Evolutionary conservation across 1,140 invertebrate species (phyloP), one percentile per base, ranked within the genome.

Genomic region (Saccostrea cuccullata): DNA sequence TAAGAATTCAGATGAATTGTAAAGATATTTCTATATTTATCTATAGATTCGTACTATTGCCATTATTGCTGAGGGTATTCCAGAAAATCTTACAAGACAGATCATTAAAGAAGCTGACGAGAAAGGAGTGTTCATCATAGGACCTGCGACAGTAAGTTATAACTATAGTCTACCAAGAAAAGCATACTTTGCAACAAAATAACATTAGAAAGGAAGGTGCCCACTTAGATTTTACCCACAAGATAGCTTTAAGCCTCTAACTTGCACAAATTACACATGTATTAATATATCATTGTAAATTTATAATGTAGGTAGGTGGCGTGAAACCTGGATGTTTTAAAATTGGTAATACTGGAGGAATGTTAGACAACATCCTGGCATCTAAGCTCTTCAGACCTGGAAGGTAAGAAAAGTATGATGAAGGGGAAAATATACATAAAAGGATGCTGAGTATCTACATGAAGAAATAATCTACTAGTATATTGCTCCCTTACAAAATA

Each of bases 301-400:
- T 5, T 47, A 47, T 47, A 47, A 47, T 47, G 47, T 60, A 95
- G 94, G 96, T 94, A 67, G 96, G 96, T 83, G 99, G 99, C 47
- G 97, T 99, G 40, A 99, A 99, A 94, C 99, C 99, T 0, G 99
- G 99, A 0, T 99, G 98, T 94, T 99, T 99, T 94, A 99, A 99
- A 96, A 99, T 99, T 92, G 99, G 99, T 60, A 99, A 99, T 95
- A 99, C 99, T 15, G 99, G 98, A 3, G 99, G 99, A 83, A 99
- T 99, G 99, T 98, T 99, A 96, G 99, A 99, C 94, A 99, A 99
- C 94, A 99, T 99, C 92, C 95, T 99, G 2, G 98, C 99, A 91
- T 99, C 98, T 70, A 99, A 99, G 95, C 96, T 99, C 0, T 99
- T 99, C 95, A 95, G 99, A 70, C 97, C 98, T 30, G 99, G 99